phyloP scores from a whole-genome alignment of 2,888 invertebrate genomes.

The Ophonus ardosiacus region DNA sequence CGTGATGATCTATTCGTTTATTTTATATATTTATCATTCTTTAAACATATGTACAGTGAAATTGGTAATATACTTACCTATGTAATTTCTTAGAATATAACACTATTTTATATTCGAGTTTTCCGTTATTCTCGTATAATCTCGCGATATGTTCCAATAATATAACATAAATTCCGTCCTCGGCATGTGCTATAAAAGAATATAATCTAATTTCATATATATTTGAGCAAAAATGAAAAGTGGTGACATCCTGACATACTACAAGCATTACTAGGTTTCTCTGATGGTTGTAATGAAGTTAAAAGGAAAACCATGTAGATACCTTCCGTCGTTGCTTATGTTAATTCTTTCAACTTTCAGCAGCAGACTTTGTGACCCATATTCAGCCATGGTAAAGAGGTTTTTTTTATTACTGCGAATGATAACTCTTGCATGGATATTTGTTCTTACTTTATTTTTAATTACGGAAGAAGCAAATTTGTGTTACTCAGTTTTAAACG shows the following conservation, averaged over 20 bases:
- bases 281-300: constrained; percentile 22
- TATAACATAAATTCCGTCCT: neutral
- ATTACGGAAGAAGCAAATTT: neutral
- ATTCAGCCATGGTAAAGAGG: constrained; percentile 13
- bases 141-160: neutral
- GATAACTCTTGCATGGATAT: neutral
- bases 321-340: constrained; percentile 13
- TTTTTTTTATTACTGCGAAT: neutral
- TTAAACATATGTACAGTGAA: no score
- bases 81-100: no score
- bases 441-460: neutral
- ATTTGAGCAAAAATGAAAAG: constrained; percentile 26
- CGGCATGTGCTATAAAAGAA: neutral
- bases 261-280: constrained; percentile 7
- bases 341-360: constrained; percentile 15
- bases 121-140: neutral
- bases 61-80: no score
- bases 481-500: no score
- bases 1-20: no score
- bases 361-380: constrained; percentile 2
- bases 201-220: neutral
- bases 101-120: no score
- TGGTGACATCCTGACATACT: constrained; percentile 10
- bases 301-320: constrained; percentile 38
- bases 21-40: no score